Evolutionary conservation across 2,888 invertebrate genomes (phyloP).

Genomic region (Stratiomys singularior): DNA sequence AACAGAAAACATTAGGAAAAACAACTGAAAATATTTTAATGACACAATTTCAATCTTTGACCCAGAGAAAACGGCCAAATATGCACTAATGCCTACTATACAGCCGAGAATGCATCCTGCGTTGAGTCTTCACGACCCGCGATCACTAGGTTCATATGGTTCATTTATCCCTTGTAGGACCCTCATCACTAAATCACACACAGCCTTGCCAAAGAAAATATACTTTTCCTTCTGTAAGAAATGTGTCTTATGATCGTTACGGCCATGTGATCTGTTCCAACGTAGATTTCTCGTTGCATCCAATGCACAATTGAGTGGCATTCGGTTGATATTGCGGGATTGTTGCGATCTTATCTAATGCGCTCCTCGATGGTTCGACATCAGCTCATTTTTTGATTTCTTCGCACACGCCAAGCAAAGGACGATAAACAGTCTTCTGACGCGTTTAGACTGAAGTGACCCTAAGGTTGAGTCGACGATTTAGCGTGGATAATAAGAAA

Average conservation of each 20-base stretch:
- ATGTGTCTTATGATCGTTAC: constrained; percentile 30
- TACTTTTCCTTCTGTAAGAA: background rate
- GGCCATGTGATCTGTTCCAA: constrained; percentile 15
- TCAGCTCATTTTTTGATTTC: constrained; percentile 1
- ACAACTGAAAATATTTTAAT: constrained; percentile 43
- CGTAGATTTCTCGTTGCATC: background rate
- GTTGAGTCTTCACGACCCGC: background rate
- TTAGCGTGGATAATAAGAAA: constrained; percentile 47
- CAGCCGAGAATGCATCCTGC: background rate
- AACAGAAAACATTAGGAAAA: constrained; percentile 5
- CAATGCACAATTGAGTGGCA: constrained; percentile 22
- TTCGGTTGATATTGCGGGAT: constrained; percentile 12
- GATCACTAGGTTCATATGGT: background rate
- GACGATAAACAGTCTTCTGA: constrained; percentile 1
- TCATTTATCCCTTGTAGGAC: constrained; percentile 9
- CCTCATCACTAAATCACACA: constrained; percentile 33
- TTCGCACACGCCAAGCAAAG: constrained; percentile 31
- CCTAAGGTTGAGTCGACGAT: constrained; percentile 35
- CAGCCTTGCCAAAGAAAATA: background rate
- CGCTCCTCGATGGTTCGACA: background rate
- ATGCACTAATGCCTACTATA: background rate
- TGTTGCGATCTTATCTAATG: background rate
- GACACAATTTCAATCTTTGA: constrained; percentile 42
- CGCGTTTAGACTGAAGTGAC: constrained; percentile 42
- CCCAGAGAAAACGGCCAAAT: constrained; percentile 19